A percentile compares a stretch with the other conserved stretches of the same genome.
These are phyloP conservation scores for Synaphobranchus kaupii DNA, from an alignment of 2,797 vertebrate species.

Conservation along the genomic window DNA sequence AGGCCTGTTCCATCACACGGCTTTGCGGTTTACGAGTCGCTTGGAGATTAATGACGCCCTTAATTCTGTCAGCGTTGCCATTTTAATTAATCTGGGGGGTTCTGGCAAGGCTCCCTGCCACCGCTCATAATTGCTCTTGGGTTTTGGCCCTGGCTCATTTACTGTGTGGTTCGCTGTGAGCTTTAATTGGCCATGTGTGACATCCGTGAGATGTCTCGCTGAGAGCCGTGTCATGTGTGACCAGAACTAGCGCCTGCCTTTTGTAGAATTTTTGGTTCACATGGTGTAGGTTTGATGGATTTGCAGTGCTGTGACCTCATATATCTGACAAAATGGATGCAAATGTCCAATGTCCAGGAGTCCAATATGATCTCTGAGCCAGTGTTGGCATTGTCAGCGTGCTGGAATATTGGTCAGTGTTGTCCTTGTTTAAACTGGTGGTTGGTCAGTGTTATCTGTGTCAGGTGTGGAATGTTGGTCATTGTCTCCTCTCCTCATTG, in stretches of 20 bases:
- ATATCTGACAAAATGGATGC: background rate
- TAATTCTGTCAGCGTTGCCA: background rate
- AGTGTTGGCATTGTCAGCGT: background rate
- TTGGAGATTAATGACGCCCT: background rate
- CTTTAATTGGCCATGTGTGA: conserved; percentile 26
- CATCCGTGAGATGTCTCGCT: background rate
- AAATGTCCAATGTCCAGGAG: background rate
- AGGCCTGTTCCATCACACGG: background rate
- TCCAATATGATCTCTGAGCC: background rate
- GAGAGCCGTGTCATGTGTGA: background rate
- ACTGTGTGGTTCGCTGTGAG: conserved; percentile 23
- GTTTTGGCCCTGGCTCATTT: background rate
- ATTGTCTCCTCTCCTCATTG: background rate
- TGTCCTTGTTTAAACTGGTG: no score
- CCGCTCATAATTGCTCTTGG: background rate
- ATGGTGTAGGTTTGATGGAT: conserved; percentile 50
- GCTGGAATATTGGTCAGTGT: background rate
- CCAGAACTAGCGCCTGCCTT: background rate
- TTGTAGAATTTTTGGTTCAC: background rate
- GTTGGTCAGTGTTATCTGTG: background rate
- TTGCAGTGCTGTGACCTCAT: conserved; percentile 44
- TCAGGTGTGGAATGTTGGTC: background rate
- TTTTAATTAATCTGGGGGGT: conserved; percentile 19
- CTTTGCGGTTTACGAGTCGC: background rate
- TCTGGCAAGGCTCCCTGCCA: background rate